Conservation (phyloP, 2,113 vertebrate genomes). For the Ardeotis arabs region DNA sequence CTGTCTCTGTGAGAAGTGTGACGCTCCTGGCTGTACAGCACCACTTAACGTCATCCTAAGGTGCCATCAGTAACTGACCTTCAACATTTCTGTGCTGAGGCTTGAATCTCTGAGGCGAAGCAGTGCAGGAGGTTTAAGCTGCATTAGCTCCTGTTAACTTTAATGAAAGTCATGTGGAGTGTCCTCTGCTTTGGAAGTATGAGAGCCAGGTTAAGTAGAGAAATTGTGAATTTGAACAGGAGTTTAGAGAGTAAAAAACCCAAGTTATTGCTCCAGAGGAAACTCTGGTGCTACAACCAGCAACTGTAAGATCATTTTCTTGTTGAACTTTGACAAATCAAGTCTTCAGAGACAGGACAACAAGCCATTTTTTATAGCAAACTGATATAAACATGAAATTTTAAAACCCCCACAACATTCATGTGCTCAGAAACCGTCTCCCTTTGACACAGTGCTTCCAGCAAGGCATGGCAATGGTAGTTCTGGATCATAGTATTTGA, state of each 20-base stretch:
- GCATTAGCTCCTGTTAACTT: neutral
- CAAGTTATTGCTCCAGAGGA: neutral
- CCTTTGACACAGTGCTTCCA: neutral
- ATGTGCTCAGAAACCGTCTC: neutral
- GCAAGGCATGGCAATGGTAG: neutral
- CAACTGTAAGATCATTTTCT: neutral
- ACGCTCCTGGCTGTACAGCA: neutral
- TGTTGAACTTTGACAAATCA: neutral
- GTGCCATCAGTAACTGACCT: constrained; percentile 43
- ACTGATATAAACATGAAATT: neutral
- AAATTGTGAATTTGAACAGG: neutral
- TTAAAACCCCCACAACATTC: neutral
- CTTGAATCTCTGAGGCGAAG: constrained; percentile 19
- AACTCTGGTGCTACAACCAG: neutral
- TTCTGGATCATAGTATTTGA: neutral
- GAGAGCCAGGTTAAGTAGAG: neutral
- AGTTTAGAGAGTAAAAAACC: neutral
- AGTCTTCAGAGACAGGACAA: neutral
- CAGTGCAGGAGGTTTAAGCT: neutral
- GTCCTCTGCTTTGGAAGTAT: constrained; percentile 15
- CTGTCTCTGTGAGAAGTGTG: constrained; percentile 21
- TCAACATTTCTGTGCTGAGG: constrained; percentile 29
- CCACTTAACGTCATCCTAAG: constrained; percentile 47
- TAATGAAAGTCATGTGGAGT: neutral
- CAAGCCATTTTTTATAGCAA: neutral